A percentile compares a stretch with the other conserved stretches of the same genome.
These are phyloP conservation scores for Cotesia congregata DNA, from an alignment of 2,888 invertebrate species.

Conservation along the genomic window DNA sequence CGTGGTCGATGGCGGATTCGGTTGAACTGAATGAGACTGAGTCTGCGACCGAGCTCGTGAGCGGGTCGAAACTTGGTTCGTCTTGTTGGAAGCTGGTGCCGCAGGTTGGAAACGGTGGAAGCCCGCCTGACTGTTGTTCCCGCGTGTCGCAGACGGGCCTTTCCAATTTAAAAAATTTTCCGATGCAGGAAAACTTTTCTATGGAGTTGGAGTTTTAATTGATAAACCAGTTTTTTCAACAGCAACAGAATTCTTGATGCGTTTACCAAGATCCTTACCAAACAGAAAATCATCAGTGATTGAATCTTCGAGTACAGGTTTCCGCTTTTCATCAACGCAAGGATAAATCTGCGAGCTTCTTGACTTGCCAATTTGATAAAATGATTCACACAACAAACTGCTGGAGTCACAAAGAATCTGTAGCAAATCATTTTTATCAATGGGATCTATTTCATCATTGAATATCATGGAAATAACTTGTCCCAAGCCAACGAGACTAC, in stretches of 20 bases:
- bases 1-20: neutral
- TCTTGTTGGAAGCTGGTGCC: neutral
- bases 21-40: neutral
- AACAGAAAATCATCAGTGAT: neutral
- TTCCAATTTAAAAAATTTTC: neutral
- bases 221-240: neutral
- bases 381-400: neutral
- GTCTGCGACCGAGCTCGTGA: neutral
- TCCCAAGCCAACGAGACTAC: conserved; percentile 17
- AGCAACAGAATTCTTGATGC: neutral
- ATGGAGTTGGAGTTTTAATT: neutral
- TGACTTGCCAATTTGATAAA: neutral
- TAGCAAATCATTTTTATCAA: conserved; percentile 17
- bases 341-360: neutral
- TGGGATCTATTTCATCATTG: conserved; percentile 29
- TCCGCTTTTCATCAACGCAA: neutral
- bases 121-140: neutral
- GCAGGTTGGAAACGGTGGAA: neutral
- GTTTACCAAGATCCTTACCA: neutral
- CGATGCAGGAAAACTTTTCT: neutral
- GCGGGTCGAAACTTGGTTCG: neutral
- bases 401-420: conserved; percentile 2
- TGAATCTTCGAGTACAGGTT: conserved; percentile 6
- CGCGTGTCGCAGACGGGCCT: conserved; percentile 4
- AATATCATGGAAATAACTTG: conserved; percentile 39